A percentile compares a stretch with the other conserved stretches of the same genome.
Evolutionary conservation across 2,888 invertebrate genomes (phyloP).

Genomic region (Chrysodeixis includens): DNA sequence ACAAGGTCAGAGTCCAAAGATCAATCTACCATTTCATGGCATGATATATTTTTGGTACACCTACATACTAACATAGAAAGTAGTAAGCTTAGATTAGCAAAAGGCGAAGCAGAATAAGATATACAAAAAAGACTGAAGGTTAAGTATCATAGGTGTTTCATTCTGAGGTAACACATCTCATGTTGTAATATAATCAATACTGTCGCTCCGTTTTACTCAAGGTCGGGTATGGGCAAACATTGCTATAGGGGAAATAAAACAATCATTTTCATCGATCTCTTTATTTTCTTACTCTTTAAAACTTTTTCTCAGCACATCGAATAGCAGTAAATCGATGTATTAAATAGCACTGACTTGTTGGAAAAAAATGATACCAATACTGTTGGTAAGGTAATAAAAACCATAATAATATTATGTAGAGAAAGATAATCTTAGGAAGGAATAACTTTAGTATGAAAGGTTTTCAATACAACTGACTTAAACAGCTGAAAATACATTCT

Average conservation of each 20-base stretch:
- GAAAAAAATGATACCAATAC: conserved; percentile 56
- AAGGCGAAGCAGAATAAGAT: no score
- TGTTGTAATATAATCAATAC: not conserved
- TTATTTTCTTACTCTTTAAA: conserved; percentile 68
- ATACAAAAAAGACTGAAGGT: no score
- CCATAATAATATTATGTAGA: conserved; percentile 22
- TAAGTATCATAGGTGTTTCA: not conserved
- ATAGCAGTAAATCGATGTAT: conserved; percentile 58
- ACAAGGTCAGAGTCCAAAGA: conserved; percentile 32
- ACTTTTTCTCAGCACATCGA: conserved; percentile 62
- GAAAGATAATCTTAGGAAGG: conserved; percentile 27
- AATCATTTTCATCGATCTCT: conserved; percentile 62
- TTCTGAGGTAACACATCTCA: not conserved
- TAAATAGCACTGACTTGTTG: conserved; percentile 57
- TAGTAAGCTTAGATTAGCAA: no score
- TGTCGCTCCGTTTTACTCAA: conserved; percentile 5
- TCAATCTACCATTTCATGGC: not conserved
- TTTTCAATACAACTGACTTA: conserved; percentile 13
- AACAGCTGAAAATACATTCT: conserved; percentile 31
- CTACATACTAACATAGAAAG: not conserved
- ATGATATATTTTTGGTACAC: not conserved
- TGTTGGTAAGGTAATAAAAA: conserved; percentile 33
- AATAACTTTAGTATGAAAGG: conserved; percentile 15
- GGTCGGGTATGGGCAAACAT: not conserved
- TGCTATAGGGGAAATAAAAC: conserved; percentile 46